phyloP scores from a whole-genome alignment of 2,113 vertebrate genomes.

The Solea senegalensis region DNA sequence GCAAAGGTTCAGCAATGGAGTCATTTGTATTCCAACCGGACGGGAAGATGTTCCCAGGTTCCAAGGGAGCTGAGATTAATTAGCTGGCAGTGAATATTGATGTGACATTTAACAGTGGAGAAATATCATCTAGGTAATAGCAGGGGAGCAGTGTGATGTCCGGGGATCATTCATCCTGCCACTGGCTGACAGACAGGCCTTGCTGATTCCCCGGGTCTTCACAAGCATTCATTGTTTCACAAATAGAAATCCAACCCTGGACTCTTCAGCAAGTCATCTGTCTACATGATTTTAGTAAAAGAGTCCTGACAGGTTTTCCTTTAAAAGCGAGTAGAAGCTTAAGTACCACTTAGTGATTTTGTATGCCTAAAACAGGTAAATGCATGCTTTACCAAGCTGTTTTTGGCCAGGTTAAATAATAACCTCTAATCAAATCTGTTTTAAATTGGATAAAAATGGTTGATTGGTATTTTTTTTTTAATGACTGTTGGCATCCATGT shows the following conservation, averaged over 20 bases:
- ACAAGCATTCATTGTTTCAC: constrained; percentile 23
- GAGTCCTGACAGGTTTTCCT: too few relatives aligned
- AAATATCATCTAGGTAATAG: constrained; percentile 66
- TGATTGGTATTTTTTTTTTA: too few relatives aligned
- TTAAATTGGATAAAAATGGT: too few relatives aligned
- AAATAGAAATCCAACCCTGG: constrained; percentile 32
- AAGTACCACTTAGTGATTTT: too few relatives aligned
- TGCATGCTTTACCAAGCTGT: too few relatives aligned
- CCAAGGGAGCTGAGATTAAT: constrained; percentile 66
- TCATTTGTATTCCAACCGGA: constrained; percentile 64
- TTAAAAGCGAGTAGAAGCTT: too few relatives aligned
- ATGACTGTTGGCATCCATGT: too few relatives aligned
- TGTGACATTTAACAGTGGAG: constrained; percentile 75
- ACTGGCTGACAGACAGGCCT: constrained; percentile 46
- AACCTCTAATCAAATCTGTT: too few relatives aligned
- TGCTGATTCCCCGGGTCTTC: constrained; percentile 14
- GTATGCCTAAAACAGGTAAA: too few relatives aligned
- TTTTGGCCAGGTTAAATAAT: too few relatives aligned
- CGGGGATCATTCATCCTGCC: constrained; percentile 61
- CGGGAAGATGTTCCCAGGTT: constrained; percentile 56
- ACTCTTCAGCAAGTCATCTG: constrained; percentile 10
- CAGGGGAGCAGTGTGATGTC: constrained; percentile 48
- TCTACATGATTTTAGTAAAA: not conserved
- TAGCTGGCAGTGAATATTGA: constrained; percentile 72
- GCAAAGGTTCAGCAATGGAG: constrained; percentile 36